phyloP scores from a whole-genome alignment of 30 jellyfish, hydroid and myxozoan species.

The Aurelia sp. region DNA sequence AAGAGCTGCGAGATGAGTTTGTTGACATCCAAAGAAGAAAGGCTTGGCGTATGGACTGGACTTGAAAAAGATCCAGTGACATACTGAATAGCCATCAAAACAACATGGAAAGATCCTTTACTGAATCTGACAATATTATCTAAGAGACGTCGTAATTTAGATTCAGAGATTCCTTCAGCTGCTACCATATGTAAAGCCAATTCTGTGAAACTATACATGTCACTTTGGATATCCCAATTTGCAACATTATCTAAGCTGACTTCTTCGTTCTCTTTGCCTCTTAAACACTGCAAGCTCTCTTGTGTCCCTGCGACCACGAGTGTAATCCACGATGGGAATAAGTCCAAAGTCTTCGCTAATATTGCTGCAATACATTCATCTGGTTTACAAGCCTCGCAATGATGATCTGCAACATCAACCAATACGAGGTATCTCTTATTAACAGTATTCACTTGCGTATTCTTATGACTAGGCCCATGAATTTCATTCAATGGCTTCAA shows the following conservation, averaged over 20 bases:
- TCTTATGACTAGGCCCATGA: not conserved
- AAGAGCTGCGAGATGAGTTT: constrained; percentile 29
- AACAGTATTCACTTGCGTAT: no score
- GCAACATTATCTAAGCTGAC: constrained; percentile 54
- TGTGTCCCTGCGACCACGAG: constrained; percentile 63
- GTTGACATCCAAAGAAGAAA: constrained; percentile 15
- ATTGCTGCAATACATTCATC: constrained; percentile 43
- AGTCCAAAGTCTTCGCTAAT: constrained; percentile 35
- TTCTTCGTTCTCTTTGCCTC: constrained; percentile 5
- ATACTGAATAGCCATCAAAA: constrained; percentile 56
- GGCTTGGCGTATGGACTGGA: constrained; percentile 22
- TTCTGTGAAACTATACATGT: constrained; percentile 56
- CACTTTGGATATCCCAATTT: constrained; percentile 77
- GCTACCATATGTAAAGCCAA: constrained; percentile 21
- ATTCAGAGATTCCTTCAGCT: constrained; percentile 27
- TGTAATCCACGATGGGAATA: constrained; percentile 61
- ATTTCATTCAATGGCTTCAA: constrained; percentile 48
- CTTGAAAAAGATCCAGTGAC: constrained; percentile 41
- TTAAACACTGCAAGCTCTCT: constrained; percentile 33
- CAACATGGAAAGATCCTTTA: constrained; percentile 63
- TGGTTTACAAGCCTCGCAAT: constrained; percentile 55
- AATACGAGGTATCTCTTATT: constrained; percentile 15
- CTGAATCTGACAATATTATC: constrained; percentile 66
- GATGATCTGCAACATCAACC: constrained; percentile 63
- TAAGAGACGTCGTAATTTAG: constrained; percentile 32